Conservation (phyloP, 2,888 invertebrate genomes). For the Cataglyphis albicans region DNA sequence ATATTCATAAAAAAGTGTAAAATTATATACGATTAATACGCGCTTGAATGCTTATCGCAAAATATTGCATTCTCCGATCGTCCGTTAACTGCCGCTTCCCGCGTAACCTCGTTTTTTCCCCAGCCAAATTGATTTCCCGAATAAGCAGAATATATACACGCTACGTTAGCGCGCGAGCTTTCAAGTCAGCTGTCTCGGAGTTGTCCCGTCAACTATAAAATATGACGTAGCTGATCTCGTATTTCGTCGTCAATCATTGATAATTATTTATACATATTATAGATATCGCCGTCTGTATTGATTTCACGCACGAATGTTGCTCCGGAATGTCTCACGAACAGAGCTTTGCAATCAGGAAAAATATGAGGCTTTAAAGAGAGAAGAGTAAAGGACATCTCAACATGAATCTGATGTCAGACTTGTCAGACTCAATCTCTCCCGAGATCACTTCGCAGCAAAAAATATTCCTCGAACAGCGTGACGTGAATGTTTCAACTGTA, state of each 20-base stretch:
- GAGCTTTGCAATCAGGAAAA: not conserved
- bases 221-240: not conserved
- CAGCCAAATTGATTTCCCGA: conserved; percentile 3
- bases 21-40: not conserved
- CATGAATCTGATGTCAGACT: not conserved
- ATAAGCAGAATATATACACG: not conserved
- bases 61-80: conserved; percentile 1
- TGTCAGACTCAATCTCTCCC: not conserved
- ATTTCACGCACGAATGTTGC: not conserved
- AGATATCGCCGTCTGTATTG: not conserved
- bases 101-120: not conserved
- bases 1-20: not conserved
- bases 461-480: not conserved
- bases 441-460: not conserved
- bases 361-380: not conserved
- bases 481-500: not conserved
- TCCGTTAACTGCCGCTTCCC: not conserved
- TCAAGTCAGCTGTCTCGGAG: not conserved
- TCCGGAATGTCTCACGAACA: not conserved
- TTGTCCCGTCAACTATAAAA: not conserved
- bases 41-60: not conserved
- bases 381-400: not conserved
- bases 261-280: not conserved
- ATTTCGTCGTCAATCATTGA: not conserved
- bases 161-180: not conserved